A percentile compares a stretch with the other conserved stretches of the same genome.
phyloP scores from a whole-genome alignment of 2,113 vertebrate genomes.

The Apteryx owenii region DNA sequence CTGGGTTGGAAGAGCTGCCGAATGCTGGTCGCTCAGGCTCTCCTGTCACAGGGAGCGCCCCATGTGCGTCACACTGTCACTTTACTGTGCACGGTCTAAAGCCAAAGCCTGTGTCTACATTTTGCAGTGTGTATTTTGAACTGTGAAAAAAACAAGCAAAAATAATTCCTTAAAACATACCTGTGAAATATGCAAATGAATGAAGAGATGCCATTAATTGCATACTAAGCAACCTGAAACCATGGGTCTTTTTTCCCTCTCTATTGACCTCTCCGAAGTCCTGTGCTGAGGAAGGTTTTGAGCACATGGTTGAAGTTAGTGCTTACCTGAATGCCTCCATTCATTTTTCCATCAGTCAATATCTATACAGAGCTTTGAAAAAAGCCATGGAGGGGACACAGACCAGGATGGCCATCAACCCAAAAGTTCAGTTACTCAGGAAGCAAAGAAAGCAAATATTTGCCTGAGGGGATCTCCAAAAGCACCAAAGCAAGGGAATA shows the following conservation, averaged over 20 bases:
- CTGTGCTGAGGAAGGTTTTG: not conserved
- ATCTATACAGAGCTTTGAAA: not conserved
- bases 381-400: not conserved
- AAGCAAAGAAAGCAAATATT: not conserved
- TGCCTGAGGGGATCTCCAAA: not conserved
- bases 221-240: not conserved
- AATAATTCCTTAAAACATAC: not conserved
- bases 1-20: not conserved
- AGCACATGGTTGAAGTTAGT: not conserved
- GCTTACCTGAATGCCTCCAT: not conserved
- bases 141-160: not conserved
- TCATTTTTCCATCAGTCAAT: not conserved
- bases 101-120: not conserved
- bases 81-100: not conserved
- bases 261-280: not conserved
- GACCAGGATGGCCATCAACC: not conserved
- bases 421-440: not conserved
- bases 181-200: not conserved
- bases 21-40: not conserved
- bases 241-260: not conserved
- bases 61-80: rapidly evolving
- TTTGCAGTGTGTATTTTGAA: rapidly evolving
- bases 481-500: not conserved
- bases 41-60: not conserved
- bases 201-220: not conserved